These are phyloP conservation scores for Nowickia ferox DNA, from an alignment of 2,888 invertebrate genomes.

Conservation along the genomic window DNA sequence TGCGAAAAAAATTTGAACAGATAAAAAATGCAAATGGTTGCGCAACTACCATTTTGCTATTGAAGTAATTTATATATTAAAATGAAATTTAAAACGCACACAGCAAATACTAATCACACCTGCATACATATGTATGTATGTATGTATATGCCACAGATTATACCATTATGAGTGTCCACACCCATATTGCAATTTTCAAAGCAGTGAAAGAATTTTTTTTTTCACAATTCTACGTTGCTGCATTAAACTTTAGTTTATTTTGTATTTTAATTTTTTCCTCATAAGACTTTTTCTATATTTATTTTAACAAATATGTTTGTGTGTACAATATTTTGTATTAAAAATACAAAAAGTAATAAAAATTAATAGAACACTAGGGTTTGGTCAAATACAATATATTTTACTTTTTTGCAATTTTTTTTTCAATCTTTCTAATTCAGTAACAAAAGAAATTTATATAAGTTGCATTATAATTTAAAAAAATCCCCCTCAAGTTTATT, in stretches of 20 bases:
- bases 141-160: too few relatives aligned
- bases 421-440: slow-evolving; percentile 9
- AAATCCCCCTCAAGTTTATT: slow-evolving; percentile 32
- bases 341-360: slow-evolving; percentile 26
- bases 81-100: slow-evolving; percentile 26
- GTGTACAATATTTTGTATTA: background rate
- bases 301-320: background rate
- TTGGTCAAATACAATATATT: slow-evolving; percentile 48
- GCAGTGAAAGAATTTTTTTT: slow-evolving; percentile 8
- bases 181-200: slow-evolving; percentile 39
- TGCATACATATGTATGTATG: slow-evolving; percentile 32
- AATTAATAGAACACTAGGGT: slow-evolving; percentile 53
- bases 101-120: slow-evolving; percentile 5
- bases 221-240: slow-evolving; percentile 17
- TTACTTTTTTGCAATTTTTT: slow-evolving; percentile 2
- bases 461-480: slow-evolving; percentile 18
- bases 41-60: background rate
- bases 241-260: slow-evolving; percentile 38
- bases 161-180: slow-evolving; percentile 38
- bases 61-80: slow-evolving; percentile 1
- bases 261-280: background rate
- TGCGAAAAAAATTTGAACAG: background rate
- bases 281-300: slow-evolving; percentile 2
- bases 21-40: slow-evolving; percentile 4
- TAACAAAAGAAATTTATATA: slow-evolving; percentile 10